Conservation (phyloP, 2,888 invertebrate species). For the Coremacera marginata region DNA sequence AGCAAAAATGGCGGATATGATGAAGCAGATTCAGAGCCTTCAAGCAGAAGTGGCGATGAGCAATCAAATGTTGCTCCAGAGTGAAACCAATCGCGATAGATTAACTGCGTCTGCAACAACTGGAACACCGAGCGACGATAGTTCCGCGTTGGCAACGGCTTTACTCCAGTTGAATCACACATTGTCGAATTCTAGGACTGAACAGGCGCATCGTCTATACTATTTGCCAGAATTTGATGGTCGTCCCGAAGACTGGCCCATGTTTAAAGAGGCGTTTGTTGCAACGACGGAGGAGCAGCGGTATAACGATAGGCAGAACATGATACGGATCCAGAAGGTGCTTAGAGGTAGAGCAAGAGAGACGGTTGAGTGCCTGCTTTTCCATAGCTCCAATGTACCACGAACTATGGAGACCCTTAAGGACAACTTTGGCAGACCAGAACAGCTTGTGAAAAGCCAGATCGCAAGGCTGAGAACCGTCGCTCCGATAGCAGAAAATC, state of each 20-base stretch:
- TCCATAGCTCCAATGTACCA: conserved; percentile 17
- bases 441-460: conserved; percentile 2
- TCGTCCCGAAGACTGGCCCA: conserved; percentile 27
- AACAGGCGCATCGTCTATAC: neutral
- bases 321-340: conserved; percentile 24
- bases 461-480: neutral
- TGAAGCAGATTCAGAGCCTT: neutral
- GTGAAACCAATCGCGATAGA: neutral
- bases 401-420: conserved; percentile 12
- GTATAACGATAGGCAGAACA: conserved; percentile 13
- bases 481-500: conserved; percentile 30
- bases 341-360: conserved; percentile 15
- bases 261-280: neutral
- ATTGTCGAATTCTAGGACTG: neutral
- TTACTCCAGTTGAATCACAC: neutral
- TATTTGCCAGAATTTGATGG: conserved; percentile 7
- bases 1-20: neutral
- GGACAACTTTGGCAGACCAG: conserved; percentile 9
- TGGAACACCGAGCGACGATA: neutral
- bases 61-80: neutral
- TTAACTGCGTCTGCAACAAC: neutral
- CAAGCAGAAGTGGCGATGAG: neutral
- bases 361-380: conserved; percentile 23
- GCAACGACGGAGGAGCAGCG: conserved; percentile 13
- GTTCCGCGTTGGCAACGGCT: neutral